phyloP scores from a whole-genome alignment of 2,113 vertebrate genomes.

The Sorex fumeus region DNA sequence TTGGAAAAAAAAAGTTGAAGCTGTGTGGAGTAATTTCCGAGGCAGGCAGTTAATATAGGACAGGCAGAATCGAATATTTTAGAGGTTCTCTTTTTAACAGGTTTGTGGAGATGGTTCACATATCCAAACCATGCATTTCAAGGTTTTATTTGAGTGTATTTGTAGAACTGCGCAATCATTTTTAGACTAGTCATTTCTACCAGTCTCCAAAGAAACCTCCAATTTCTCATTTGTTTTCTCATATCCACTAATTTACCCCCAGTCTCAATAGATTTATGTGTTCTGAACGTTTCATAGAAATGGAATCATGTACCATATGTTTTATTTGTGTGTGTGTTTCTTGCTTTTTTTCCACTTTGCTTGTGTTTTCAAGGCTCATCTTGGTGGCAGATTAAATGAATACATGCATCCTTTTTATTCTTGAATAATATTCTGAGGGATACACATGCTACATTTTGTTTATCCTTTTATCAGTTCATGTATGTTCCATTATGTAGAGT shows the following conservation, averaged over 20 bases:
- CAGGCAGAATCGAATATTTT: background rate
- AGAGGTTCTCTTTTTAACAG: background rate
- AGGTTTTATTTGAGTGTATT: background rate
- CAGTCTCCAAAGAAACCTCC: background rate
- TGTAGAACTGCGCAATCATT: background rate
- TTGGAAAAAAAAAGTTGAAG: background rate
- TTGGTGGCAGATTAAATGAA: too few relatives aligned
- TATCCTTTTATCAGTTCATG: background rate
- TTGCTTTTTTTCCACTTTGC: slow-evolving; percentile 20
- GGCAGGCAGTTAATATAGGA: background rate
- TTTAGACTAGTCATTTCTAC: background rate
- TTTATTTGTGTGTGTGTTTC: background rate
- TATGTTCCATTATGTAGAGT: background rate
- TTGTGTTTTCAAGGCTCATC: background rate
- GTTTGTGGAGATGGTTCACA: background rate
- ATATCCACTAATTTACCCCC: background rate
- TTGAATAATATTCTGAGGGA: background rate
- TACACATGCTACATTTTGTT: background rate
- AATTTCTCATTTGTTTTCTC: background rate
- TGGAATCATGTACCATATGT: background rate
- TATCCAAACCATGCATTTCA: background rate
- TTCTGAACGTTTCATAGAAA: background rate
- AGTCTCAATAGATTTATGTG: background rate
- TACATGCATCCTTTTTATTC: background rate
- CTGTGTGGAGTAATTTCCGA: background rate